Evolutionary conservation across 1,140 invertebrate species (phyloP).

Genomic region (Monochamus saltuarius): DNA sequence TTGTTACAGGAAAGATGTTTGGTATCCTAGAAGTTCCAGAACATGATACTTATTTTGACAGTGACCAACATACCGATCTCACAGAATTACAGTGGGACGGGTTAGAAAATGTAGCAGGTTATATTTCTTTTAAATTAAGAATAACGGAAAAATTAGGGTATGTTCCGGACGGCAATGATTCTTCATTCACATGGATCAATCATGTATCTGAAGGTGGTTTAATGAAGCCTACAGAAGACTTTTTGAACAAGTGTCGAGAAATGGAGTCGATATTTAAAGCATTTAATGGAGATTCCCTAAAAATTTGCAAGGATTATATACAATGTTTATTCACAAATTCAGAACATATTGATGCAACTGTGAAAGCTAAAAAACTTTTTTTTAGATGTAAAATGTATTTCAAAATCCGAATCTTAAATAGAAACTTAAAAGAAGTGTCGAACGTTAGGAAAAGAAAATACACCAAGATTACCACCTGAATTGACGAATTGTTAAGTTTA

Average conservation of each 20-base stretch:
- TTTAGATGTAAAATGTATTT: too few relatives aligned
- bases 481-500: too few relatives aligned
- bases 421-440: constrained; percentile 8
- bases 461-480: constrained; percentile 17
- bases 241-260: constrained; percentile 15
- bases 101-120: constrained; percentile 27
- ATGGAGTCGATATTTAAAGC: constrained; percentile 16
- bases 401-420: constrained; percentile 11
- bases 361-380: constrained; percentile 13
- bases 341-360: constrained; percentile 7
- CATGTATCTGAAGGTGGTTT: constrained; percentile 20
- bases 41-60: not conserved
- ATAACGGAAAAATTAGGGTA: constrained; percentile 23
- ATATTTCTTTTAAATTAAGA: constrained; percentile 25
- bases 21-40: not conserved
- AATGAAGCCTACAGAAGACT: constrained; percentile 18
- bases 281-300: constrained; percentile 16
- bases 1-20: not conserved
- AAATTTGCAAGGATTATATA: constrained; percentile 17
- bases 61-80: not conserved
- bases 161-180: constrained; percentile 17
- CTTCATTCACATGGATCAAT: constrained; percentile 21
- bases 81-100: constrained; percentile 20
- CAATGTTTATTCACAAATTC: constrained; percentile 5
- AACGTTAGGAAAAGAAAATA: constrained; percentile 16